Base-by-base conservation (phyloP, 2,113 vertebrate genomes). In the Chauna torquata region DNA sequence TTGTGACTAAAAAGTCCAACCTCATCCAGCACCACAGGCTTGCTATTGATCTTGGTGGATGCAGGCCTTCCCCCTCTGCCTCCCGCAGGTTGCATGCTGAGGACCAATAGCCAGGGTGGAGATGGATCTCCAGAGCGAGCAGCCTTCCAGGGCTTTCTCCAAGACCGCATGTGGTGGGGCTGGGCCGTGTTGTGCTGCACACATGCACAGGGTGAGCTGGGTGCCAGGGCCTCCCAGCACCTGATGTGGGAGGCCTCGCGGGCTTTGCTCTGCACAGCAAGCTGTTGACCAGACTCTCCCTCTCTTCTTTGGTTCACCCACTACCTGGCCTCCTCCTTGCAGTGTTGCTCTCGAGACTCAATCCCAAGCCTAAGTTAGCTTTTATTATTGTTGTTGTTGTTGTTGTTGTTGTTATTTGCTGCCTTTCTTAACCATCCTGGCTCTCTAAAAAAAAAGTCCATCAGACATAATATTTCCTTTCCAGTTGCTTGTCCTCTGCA, bases 131-230 rank as follows among this genome's bases (percentile, higher is more conserved):
- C 0, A 52, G n/a, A 19, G 4, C 61, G 23, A 18, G 27, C 57
- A 86, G 18, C 18, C 19, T 38, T 68, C 27, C 17, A 45, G 4
- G 16, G 18, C 82, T 59, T 87, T 70, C 49, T 77, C 38, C 13
- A 20, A 16, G 13, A 72, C 40, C 34, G 38, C 32, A 5, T 2
- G 0, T 76, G 22, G 11, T 36, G 32, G 11, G 14, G 9, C 19
- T 76, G 34, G 18, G 28, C 8, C 44, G 17, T 24, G 32, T 11
- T 23, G 23, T 57, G 55, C 34, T 76, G 17, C 45, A 88, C 44
- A 64, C 0, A 0, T 3, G 12, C 18, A 32, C 47, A 23, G 32
- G 36, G 5, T 30, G 16, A 65, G 25, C 2, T 7, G 4, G 6
- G 27, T 32, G 2, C 40, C 28, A 22, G n/a, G 6, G 19, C 4